phyloP scores from a whole-genome alignment of 2,888 invertebrate genomes.

The Leptogaster cylindrica region DNA sequence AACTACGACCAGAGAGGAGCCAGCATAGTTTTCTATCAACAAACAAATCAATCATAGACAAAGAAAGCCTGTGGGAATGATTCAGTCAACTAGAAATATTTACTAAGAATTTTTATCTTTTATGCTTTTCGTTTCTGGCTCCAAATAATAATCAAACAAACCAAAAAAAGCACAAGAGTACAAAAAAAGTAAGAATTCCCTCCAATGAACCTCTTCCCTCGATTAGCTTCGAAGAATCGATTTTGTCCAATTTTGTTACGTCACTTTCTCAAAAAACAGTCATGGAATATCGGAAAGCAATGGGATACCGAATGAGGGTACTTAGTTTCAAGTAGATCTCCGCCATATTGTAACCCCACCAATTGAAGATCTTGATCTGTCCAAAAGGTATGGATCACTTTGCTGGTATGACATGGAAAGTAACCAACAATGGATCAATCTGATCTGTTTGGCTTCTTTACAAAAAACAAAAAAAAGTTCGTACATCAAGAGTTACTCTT shows the following conservation, averaged over 20 bases:
- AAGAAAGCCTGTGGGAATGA: slow-evolving; percentile 31
- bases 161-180: background rate
- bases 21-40: slow-evolving; percentile 42
- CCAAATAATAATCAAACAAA: too few relatives aligned
- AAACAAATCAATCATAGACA: slow-evolving; percentile 42
- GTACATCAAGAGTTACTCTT: background rate
- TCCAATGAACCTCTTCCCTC: background rate
- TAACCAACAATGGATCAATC: slow-evolving; percentile 21
- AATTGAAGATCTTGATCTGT: slow-evolving; percentile 32
- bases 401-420: slow-evolving; percentile 24
- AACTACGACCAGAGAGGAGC: background rate
- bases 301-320: slow-evolving; percentile 34
- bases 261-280: slow-evolving; percentile 25
- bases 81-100: slow-evolving; percentile 28
- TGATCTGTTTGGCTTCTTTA: background rate
- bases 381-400: background rate
- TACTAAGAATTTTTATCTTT: slow-evolving; percentile 27
- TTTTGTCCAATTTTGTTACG: slow-evolving; percentile 38
- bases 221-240: slow-evolving; percentile 35
- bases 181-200: background rate
- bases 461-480: too few relatives aligned
- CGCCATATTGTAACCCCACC: background rate
- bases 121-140: background rate
- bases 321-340: too few relatives aligned
- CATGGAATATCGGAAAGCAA: slow-evolving; percentile 19